These are phyloP conservation scores for Eristalinus sepulchralis DNA, from an alignment of 2,888 invertebrate genomes.

Conservation along the genomic window DNA sequence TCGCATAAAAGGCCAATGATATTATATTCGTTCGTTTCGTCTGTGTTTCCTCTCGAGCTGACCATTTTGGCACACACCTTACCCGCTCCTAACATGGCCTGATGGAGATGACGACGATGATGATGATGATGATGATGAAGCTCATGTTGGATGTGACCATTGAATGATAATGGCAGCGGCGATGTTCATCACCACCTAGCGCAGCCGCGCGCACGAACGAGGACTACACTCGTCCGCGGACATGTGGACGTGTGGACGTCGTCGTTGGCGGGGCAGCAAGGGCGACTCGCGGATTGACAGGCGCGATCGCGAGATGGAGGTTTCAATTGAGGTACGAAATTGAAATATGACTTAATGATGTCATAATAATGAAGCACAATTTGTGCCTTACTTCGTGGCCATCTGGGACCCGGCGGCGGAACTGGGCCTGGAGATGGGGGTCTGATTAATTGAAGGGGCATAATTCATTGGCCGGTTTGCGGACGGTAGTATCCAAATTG, in stretches of 20 bases:
- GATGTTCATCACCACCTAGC: constrained; percentile 61
- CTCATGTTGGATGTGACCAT: constrained; percentile 48
- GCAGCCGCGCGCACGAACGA: background rate
- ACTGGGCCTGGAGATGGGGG: background rate
- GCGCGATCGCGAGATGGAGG: constrained; percentile 39
- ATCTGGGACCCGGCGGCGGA: background rate
- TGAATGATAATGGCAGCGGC: constrained; percentile 47
- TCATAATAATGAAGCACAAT: constrained; percentile 70
- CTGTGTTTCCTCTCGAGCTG: constrained; percentile 46
- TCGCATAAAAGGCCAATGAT: constrained; percentile 67
- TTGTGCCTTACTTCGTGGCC: constrained; percentile 60
- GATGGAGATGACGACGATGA: constrained; percentile 50
- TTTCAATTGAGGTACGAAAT: constrained; percentile 68
- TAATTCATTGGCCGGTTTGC: constrained; percentile 46
- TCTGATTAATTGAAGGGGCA: constrained; percentile 68
- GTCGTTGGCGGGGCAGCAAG: background rate
- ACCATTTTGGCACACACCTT: constrained; percentile 66
- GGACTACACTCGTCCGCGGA: background rate
- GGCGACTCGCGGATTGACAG: constrained; percentile 37
- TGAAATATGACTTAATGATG: constrained; percentile 72
- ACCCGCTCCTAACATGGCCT: constrained; percentile 51
- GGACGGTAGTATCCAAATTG: constrained; percentile 61
- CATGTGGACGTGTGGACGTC: background rate
- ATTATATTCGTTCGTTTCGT: constrained; percentile 52
- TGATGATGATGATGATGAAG: constrained; percentile 39